A percentile compares a stretch with the other conserved stretches of the same genome.
Conservation (phyloP, 2,888 invertebrate genomes). For the Neelides folsomi region DNA sequence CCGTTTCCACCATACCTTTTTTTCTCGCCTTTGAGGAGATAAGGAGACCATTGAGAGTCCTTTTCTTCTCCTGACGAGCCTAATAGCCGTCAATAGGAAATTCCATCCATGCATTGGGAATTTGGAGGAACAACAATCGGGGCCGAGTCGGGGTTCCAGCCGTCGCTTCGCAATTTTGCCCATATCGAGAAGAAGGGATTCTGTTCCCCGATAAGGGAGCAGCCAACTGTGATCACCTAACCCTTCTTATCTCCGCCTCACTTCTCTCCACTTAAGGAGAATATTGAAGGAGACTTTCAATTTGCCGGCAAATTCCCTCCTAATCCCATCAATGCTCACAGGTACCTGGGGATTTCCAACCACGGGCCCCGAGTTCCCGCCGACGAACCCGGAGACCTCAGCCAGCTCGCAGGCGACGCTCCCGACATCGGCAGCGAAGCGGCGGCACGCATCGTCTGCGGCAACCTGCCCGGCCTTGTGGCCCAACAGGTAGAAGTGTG, state of each 20-base stretch:
- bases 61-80: too few relatives aligned
- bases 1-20: too few relatives aligned
- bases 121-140: too few relatives aligned
- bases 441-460: conserved; percentile 22
- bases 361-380: conserved; percentile 23
- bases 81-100: too few relatives aligned
- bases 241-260: conserved; percentile 11
- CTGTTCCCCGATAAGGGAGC: not conserved
- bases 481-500: conserved; percentile 36
- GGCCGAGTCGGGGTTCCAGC: too few relatives aligned
- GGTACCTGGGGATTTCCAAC: conserved; percentile 31
- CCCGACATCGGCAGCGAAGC: conserved; percentile 29
- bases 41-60: too few relatives aligned
- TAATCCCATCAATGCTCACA: not conserved
- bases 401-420: conserved; percentile 31
- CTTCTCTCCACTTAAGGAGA: conserved; percentile 16
- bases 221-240: conserved; percentile 9
- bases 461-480: conserved; percentile 29
- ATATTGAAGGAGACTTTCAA: too few relatives aligned
- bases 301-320: too few relatives aligned
- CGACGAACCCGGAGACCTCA: conserved; percentile 21
- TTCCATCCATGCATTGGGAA: too few relatives aligned
- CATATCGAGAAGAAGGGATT: too few relatives aligned
- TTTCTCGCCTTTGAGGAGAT: too few relatives aligned
- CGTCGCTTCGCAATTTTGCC: too few relatives aligned